A percentile compares a stretch with the other conserved stretches of the same genome.
Evolutionary conservation across 1,140 invertebrate species (phyloP).

Genomic region (Drosophila nasuta): DNA sequence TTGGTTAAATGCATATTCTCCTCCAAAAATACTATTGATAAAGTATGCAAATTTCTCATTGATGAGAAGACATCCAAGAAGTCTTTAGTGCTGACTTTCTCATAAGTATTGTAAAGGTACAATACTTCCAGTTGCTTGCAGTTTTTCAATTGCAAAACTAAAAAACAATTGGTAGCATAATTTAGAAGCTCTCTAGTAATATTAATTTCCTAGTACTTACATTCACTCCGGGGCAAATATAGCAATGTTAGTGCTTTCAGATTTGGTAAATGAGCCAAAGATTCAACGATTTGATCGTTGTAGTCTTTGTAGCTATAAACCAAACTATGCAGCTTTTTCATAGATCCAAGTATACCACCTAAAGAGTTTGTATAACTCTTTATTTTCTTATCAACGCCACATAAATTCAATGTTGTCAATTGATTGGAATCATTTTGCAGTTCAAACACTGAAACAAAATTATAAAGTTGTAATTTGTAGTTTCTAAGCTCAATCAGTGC

Average conservation of each 20-base stretch:
- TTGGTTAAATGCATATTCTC: neutral
- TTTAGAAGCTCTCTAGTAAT: neutral
- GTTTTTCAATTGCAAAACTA: slow-evolving; percentile 15
- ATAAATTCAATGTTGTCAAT: slow-evolving; percentile 20
- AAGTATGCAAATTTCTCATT: slow-evolving; percentile 2
- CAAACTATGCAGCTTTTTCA: slow-evolving; percentile 18
- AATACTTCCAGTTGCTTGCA: slow-evolving; percentile 12
- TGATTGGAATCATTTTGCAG: slow-evolving; percentile 3
- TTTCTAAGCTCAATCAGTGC: neutral
- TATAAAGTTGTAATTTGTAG: neutral
- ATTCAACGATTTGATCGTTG: neutral
- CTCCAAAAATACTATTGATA: neutral
- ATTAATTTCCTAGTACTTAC: slow-evolving; percentile 1
- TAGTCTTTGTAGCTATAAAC: neutral
- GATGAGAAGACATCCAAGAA: slow-evolving; percentile 17
- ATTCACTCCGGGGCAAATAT: slow-evolving; percentile 11
- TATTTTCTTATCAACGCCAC: slow-evolving; percentile 1
- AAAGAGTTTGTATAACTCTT: neutral
- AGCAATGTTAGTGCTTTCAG: slow-evolving; percentile 12
- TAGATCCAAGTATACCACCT: neutral
- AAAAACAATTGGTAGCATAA: neutral
- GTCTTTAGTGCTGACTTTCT: neutral
- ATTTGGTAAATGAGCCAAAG: neutral
- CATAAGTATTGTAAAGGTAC: slow-evolving; percentile 7
- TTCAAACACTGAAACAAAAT: neutral